Conservation (phyloP, 30 jellyfish, hydroid and myxozoan species). For the Cassiopea xamachana region DNA sequence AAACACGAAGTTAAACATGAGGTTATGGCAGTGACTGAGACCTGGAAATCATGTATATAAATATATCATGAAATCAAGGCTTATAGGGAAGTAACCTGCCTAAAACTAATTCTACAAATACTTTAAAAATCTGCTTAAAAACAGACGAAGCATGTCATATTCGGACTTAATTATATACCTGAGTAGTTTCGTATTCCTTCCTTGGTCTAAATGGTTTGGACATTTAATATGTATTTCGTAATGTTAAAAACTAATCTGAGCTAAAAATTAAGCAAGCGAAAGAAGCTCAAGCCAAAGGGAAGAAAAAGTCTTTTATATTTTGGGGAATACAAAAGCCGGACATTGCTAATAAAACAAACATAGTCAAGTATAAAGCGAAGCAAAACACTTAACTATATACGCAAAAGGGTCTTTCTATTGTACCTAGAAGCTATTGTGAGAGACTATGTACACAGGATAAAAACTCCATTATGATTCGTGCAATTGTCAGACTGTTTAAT, state of each 20-base stretch:
- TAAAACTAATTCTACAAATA: too few species aligned
- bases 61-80: not conserved
- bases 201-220: too few species aligned
- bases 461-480: conserved; percentile 23
- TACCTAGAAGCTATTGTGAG: conserved; percentile 36
- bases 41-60: not conserved
- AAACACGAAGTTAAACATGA: not conserved
- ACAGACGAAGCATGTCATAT: too few species aligned
- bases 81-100: too few species aligned
- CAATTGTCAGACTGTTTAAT: conserved; percentile 28
- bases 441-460: conserved; percentile 62
- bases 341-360: not conserved
- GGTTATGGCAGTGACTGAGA: not conserved
- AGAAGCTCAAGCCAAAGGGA: not conserved
- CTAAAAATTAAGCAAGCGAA: too few species aligned
- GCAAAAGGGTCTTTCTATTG: not conserved
- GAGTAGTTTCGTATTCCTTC: too few species aligned
- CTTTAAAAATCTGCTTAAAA: too few species aligned
- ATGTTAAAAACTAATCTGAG: too few species aligned
- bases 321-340: not conserved
- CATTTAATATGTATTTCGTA: too few species aligned
- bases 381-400: not conserved
- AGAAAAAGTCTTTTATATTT: not conserved
- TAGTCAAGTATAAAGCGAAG: not conserved
- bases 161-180: too few species aligned